A percentile compares a stretch with the other conserved stretches of the same genome.
These are phyloP conservation scores for Rhabdomys pumilio DNA, from an alignment of 2,797 vertebrate genomes.

Conservation along the genomic window DNA sequence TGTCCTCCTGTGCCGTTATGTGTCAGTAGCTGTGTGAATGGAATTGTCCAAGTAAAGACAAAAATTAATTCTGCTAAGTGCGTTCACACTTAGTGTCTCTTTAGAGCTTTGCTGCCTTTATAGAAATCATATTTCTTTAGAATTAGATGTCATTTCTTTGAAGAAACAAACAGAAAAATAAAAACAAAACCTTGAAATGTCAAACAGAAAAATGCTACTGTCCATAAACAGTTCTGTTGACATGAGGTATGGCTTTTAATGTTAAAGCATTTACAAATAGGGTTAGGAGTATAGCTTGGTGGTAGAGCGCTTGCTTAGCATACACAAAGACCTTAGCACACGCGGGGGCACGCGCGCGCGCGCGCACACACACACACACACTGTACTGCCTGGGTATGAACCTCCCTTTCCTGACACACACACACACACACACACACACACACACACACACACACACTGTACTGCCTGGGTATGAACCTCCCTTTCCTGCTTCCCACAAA, in stretches of 20 bases:
- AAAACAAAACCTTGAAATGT: conserved; percentile 33
- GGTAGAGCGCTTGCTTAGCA: neutral
- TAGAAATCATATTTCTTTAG: conserved; percentile 26
- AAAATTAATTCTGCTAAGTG: neutral
- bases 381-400: neutral
- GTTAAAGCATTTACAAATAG: neutral
- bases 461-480: neutral
- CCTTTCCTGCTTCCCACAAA: neutral
- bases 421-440: neutral
- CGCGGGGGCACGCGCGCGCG: no score
- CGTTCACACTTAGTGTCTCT: conserved; percentile 37
- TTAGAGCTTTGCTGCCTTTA: neutral
- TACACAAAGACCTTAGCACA: neutral
- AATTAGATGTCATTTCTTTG: conserved; percentile 21
- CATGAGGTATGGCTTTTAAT: neutral
- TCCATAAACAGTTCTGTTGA: neutral
- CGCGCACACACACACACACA: neutral
- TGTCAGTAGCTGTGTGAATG: conserved; percentile 7
- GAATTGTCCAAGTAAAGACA: neutral
- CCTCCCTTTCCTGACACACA: neutral
- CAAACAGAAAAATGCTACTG: conserved; percentile 32
- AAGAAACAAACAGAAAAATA: conserved; percentile 4
- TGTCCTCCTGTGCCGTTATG: neutral
- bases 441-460: neutral
- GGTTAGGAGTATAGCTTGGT: neutral